Evolutionary conservation across 2,797 vertebrate genomes (phyloP).

Genomic region (Sebastiscus albofasciatus): DNA sequence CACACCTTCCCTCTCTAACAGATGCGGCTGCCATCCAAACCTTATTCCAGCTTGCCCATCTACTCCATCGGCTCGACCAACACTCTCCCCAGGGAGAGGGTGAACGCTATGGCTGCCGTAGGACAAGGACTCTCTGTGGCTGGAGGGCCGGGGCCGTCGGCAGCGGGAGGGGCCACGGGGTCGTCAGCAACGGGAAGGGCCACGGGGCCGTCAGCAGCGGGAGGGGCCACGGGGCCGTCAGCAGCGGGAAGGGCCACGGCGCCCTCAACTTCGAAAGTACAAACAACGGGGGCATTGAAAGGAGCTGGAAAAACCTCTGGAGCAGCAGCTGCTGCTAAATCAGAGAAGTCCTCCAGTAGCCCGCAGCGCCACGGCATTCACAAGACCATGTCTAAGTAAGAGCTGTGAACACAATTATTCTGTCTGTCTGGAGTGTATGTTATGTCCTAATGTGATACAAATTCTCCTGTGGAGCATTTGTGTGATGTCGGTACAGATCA

Average conservation of each 20-base stretch:
- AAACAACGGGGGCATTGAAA: slow-evolving; percentile 40
- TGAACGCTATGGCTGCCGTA: slow-evolving; percentile 57
- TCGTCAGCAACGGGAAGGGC: slow-evolving; percentile 20
- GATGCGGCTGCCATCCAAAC: slow-evolving; percentile 98
- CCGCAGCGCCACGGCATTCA: slow-evolving; percentile 86
- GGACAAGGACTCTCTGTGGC: slow-evolving; percentile 67
- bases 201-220: slow-evolving; percentile 1
- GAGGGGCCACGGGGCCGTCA: slow-evolving; percentile 25
- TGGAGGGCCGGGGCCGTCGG: slow-evolving; percentile 36
- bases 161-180: neutral
- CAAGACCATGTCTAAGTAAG: slow-evolving; percentile 85
- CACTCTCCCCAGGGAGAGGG: slow-evolving; percentile 87
- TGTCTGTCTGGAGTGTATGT: neutral
- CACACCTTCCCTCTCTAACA: slow-evolving; percentile 58
- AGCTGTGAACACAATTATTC: neutral
- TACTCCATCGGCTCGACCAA: slow-evolving; percentile 94
- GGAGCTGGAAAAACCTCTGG: slow-evolving; percentile 50
- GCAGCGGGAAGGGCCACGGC: neutral
- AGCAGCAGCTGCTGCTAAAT: slow-evolving; percentile 59
- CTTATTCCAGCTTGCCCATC: slow-evolving; percentile 94
- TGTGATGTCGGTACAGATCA: neutral
- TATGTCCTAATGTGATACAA: neutral
- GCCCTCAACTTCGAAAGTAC: slow-evolving; percentile 15
- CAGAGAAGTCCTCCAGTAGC: slow-evolving; percentile 86
- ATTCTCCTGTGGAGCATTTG: neutral